Evolutionary conservation across 2,113 vertebrate genomes (phyloP).

Genomic region (Vulpes lagopus): DNA sequence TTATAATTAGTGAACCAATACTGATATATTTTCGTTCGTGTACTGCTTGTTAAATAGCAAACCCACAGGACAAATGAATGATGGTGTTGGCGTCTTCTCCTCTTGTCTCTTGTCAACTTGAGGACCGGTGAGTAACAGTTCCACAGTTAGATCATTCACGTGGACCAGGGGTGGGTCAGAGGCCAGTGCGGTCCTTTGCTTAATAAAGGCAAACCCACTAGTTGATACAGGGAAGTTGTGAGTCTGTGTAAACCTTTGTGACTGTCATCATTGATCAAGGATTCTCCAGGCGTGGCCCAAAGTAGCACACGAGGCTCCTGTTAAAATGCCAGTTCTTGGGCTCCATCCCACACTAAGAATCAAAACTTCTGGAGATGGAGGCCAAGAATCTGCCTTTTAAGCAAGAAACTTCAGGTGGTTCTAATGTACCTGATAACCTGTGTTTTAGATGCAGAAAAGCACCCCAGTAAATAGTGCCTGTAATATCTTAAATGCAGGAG

Average conservation of each 20-base stretch:
- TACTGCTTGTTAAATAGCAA: constrained; percentile 31
- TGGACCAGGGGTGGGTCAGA: background rate
- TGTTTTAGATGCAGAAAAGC: constrained; percentile 35
- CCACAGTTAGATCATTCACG: background rate
- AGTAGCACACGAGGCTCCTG: background rate
- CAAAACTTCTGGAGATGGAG: constrained; percentile 10
- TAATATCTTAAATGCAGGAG: background rate
- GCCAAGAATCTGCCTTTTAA: constrained; percentile 21
- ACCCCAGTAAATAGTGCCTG: background rate
- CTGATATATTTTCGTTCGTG: background rate
- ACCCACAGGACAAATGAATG: background rate
- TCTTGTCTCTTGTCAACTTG: background rate
- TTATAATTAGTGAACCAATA: background rate
- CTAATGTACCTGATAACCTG: background rate
- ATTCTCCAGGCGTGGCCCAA: background rate
- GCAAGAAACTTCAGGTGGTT: constrained; percentile 29
- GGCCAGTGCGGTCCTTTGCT: background rate
- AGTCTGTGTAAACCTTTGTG: background rate
- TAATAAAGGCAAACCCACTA: background rate
- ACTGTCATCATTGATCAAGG: background rate
- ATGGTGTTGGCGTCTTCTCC: background rate
- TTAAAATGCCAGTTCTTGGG: constrained; percentile 47
- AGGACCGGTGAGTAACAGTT: background rate
- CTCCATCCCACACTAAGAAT: background rate
- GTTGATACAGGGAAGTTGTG: background rate